Percentiles rank a stretch among this genome's conserved stretches.
These are phyloP conservation scores for Brachionus plicatilis DNA, from an alignment of 1,140 invertebrate genomes.

Conservation along the genomic window DNA sequence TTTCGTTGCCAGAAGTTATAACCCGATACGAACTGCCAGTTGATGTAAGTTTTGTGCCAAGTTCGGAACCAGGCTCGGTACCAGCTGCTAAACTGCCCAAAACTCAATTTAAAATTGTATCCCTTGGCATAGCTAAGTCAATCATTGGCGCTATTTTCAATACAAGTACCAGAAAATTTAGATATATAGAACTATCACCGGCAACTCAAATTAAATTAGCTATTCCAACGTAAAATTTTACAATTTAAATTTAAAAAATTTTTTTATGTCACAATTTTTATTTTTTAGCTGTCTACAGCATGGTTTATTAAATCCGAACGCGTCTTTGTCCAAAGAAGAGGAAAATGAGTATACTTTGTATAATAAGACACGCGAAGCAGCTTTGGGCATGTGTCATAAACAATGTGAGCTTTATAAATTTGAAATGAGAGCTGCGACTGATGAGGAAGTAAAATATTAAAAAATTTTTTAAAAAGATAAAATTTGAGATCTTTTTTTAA, in stretches of 20 bases:
- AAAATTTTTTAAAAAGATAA: background rate
- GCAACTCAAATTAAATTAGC: slow-evolving; percentile 26
- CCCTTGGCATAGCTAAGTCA: slow-evolving; percentile 37
- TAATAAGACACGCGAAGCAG: slow-evolving; percentile 33
- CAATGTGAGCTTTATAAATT: slow-evolving; percentile 40
- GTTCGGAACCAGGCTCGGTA: background rate
- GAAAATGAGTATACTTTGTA: slow-evolving; percentile 37
- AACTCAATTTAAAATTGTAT: slow-evolving; percentile 14
- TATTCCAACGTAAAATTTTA: slow-evolving; percentile 17
- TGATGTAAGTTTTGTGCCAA: slow-evolving; percentile 24
- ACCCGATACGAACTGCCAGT: slow-evolving; percentile 38
- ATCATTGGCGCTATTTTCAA: slow-evolving; percentile 36
- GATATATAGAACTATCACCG: slow-evolving; percentile 37
- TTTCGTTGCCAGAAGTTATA: slow-evolving; percentile 40
- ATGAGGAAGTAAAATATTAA: slow-evolving; percentile 32
- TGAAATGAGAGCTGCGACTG: slow-evolving; percentile 27
- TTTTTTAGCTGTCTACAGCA: slow-evolving; percentile 25
- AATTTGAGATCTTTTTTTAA: background rate
- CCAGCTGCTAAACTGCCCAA: slow-evolving; percentile 31
- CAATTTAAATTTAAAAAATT: background rate
- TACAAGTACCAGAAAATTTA: slow-evolving; percentile 11
- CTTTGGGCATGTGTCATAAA: background rate
- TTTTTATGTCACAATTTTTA: background rate
- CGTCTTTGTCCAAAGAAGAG: slow-evolving; percentile 11
- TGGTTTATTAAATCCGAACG: slow-evolving; percentile 30